Evolutionary conservation across 2,113 vertebrate genomes (phyloP).

Genomic region (Mesembrinibis cayennensis): DNA sequence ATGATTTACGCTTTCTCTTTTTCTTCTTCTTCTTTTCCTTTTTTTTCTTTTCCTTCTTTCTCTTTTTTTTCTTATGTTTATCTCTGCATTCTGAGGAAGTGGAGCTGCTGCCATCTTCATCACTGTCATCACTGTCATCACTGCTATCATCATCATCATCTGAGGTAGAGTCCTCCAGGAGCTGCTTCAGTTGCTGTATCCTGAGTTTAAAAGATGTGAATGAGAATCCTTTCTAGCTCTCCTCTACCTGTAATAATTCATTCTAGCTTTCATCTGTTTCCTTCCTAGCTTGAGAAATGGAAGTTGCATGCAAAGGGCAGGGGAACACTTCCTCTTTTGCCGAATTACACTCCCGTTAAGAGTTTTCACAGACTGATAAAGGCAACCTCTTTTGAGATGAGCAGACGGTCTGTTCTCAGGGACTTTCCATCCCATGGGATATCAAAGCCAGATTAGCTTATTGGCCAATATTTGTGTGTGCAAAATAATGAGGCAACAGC

Average conservation of each 20-base stretch:
- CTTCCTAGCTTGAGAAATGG: neutral
- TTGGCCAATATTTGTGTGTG: neutral
- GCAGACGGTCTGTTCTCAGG: neutral
- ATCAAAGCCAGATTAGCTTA: neutral
- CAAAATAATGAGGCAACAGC: neutral
- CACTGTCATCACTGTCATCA: slow-evolving; percentile 49
- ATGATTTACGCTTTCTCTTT: slow-evolving; percentile 77
- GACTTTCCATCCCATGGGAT: neutral
- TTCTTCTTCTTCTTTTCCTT: slow-evolving; percentile 71
- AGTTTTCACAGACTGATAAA: neutral
- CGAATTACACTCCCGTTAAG: neutral
- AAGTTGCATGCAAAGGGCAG: neutral
- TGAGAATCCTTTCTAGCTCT: neutral
- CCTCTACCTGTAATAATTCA: neutral
- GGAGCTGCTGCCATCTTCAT: slow-evolving; percentile 73
- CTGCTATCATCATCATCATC: slow-evolving; percentile 78
- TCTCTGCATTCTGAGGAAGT: slow-evolving; percentile 72
- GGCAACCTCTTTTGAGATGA: neutral
- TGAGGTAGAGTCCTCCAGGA: slow-evolving; percentile 91
- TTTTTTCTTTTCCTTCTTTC: slow-evolving; percentile 80
- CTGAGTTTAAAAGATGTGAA: slow-evolving; percentile 64
- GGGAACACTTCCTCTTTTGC: neutral
- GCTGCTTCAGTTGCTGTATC: slow-evolving; percentile 91
- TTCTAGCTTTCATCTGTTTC: neutral
- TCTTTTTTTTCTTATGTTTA: slow-evolving; percentile 79